These are phyloP conservation scores for Ceraclea dissimilis DNA, from an alignment of 2,888 invertebrate species.

Conservation along the genomic window DNA sequence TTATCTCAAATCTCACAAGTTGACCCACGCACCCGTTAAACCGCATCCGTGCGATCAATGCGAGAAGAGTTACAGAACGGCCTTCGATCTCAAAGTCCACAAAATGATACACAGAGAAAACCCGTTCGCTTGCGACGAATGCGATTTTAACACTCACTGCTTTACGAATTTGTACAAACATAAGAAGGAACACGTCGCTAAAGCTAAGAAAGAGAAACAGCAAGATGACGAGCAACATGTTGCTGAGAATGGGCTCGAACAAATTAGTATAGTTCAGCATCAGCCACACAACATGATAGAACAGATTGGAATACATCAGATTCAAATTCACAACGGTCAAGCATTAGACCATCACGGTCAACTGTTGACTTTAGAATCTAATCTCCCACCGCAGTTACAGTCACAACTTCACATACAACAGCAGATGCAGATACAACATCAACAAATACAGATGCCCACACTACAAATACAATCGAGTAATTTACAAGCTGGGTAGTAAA, in stretches of 20 bases:
- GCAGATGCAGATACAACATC: not conserved
- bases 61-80: conserved; percentile 13
- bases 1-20: conserved; percentile 14
- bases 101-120: conserved; percentile 15
- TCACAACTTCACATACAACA: not conserved
- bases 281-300: not conserved
- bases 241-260: not conserved
- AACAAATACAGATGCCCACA: not conserved
- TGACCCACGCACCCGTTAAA: conserved; percentile 13
- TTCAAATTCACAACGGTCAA: conserved; percentile 3
- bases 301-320: not conserved
- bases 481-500: not conserved
- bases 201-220: not conserved
- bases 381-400: not conserved
- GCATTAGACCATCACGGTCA: not conserved
- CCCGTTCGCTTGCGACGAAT: conserved; percentile 15
- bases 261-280: not conserved
- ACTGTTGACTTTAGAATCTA: not conserved
- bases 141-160: conserved; percentile 14
- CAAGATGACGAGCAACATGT: not conserved
- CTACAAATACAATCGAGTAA: not conserved
- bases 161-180: conserved; percentile 16
- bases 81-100: conserved; percentile 14
- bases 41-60: conserved; percentile 13
- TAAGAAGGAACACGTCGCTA: conserved; percentile 12